phyloP scores from a whole-genome alignment of 2,113 vertebrate genomes.

The human region DNA sequence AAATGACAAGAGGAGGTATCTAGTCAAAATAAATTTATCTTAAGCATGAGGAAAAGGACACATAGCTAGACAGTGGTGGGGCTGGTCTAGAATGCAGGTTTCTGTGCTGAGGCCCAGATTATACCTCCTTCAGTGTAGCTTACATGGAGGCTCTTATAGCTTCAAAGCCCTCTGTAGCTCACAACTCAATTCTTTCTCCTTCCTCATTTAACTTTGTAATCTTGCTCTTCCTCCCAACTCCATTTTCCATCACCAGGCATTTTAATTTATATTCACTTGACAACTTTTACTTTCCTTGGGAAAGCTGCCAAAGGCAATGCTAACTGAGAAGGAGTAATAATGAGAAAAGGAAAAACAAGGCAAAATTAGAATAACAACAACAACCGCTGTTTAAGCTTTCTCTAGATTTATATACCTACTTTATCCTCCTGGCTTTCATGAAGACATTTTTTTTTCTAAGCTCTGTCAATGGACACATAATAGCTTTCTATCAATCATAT shows the following conservation, averaged over 20 bases:
- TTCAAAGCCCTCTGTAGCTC: background rate
- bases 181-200: background rate
- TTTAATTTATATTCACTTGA: conserved; percentile 36
- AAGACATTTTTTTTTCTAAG: background rate
- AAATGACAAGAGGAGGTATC: background rate
- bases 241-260: background rate
- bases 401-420: background rate
- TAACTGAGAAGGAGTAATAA: conserved; percentile 32
- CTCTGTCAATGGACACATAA: background rate
- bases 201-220: background rate
- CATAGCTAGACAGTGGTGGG: background rate
- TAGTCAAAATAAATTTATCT: conserved; percentile 5
- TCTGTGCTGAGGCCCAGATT: background rate
- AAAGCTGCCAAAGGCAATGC: conserved; percentile 14
- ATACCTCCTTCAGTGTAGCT: background rate
- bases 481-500: background rate
- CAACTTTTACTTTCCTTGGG: conserved; percentile 7
- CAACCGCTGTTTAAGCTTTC: background rate
- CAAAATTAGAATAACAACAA: conserved; percentile 1
- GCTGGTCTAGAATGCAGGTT: background rate
- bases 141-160: background rate
- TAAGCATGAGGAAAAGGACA: background rate
- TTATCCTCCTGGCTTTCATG: background rate
- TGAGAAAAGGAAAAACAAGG: background rate
- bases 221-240: background rate